Evolutionary conservation across 2,113 vertebrate genomes (phyloP), one percentile per base, ranked within the genome.

Genomic region (Cynoglossus semilaevis): DNA sequence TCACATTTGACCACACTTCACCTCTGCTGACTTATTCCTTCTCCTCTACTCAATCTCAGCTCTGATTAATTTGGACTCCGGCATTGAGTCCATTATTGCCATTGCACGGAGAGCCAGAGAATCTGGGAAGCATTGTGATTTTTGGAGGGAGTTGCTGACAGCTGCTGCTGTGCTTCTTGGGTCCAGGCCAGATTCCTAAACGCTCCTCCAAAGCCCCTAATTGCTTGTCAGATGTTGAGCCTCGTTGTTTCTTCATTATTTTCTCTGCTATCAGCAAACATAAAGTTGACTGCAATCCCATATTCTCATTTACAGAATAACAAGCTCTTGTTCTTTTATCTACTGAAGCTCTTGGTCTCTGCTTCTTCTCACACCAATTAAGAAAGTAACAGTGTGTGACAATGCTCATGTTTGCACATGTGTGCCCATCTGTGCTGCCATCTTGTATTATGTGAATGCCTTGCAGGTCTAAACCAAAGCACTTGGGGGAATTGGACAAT

Each of bases 81-180:
- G 70, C 70, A 58, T 76, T 46, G 77, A 59, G 51, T 70, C 62
- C 66, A 47, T 81, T 79, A 74, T 78, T 88, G 75, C 82, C 77
- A 77, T 87, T 89, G 83, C 80, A 75, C 60, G 66, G 68, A 79
- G 73, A 82, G 56, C 58, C 63, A 54, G 48, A 68, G 63, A 79
- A 81, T 73, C 72, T 79, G 79, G 81, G 73, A 84, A 85, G 76
- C 52, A 74, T 83, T 76, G 44, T 38, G 62, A 76, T 62, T 74
- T 29, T 84, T 77, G 77, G 74, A 81, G 50, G 65, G 75, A 77
- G 76, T 79, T 45, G 61, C 79, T 75, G 73, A 83, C 88, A 89
- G 88, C 86, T 91, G 89, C 81, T 86, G 47, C 52, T 29, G 22
- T 29, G 67, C 74, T 51, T 72, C 63, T 75, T 81, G 76, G 74